Evolutionary conservation across 1,140 invertebrate genomes (phyloP), one percentile per base, ranked within the genome.

Genomic region (Saxidomus purpurata): DNA sequence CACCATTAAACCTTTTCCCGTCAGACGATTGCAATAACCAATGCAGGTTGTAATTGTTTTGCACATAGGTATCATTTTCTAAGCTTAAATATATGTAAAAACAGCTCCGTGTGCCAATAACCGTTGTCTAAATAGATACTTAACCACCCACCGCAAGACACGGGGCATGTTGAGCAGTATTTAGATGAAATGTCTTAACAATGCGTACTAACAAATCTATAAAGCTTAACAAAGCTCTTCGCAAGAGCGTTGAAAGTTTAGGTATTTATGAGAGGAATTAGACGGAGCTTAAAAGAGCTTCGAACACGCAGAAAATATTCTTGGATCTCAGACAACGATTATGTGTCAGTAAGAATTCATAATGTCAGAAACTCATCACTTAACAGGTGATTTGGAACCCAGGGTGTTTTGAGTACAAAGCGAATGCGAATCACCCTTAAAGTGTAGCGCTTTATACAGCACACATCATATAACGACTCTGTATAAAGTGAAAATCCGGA

Each of bases 281-380:
- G 34, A 19, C 15, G 67, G 22, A 38, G 34, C 6, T 71, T 71
- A 31, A 38, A 71, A 40, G 34, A 34, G 67, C 67, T 38, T 71
- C 34, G 67, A 71, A 71, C 36, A 40, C 38, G 31, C 4, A 22
- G 67, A 71, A 71, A 36, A 38, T 71, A 71, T 71, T 71, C 34
- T 9, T 28, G 67, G 34, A 71, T 71, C 67, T 71, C 34, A 71
- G 67, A 71, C 67, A 71, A 19, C 67, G 67, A 71, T 71, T 71
- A 71, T 71, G 36, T 36, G 15, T 19, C 22, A 40, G 34, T 38
- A 38, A 28, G 17, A 71, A 71, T 31, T 67, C 15, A 71, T 36
- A 38, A 38, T 19, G 19, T 3, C 8, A 36, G 28, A 31, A 67
- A 34, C 6, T 11, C 6, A 59, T 1, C 13, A 15, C 19, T 67